Base-by-base conservation (phyloP, 2,888 invertebrate species). In the Stictocephala bisonia region DNA sequence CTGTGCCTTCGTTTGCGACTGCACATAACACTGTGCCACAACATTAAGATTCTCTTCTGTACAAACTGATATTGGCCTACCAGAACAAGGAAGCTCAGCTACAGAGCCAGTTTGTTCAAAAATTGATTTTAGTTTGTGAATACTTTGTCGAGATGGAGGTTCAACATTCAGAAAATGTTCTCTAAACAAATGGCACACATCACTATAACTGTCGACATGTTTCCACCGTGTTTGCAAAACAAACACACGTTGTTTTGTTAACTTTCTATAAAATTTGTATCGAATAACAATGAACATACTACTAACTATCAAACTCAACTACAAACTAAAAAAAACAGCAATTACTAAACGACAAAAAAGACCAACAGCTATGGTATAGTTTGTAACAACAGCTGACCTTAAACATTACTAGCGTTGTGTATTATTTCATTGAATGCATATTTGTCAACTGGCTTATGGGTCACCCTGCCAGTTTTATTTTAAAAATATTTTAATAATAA, bases 121-220 rank as follows among this genome's bases (percentile, higher is more conserved):
- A 3, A 24, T 58, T 11, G 35, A 24, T 53, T 69, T 69, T 51
- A 53, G 35, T 53, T 53, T 69, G 29, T 35, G 51, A 53, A 69
- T 53, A 69, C 69, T 53, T 69, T 69, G 69, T 69, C 20, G 69
- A 68, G 29, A 68, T 68, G 48, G 35, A 69, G 69, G 69, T 69
- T 69, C 3, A 20, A 69, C 29, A 35, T 69, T 69, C 35, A 24
- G 35, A 69, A 69, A 70, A 31, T 26, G 40, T 70, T 70, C 41
- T 40, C 9, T 18, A 66, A 66, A 66, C 40, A 40, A 41, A 66
- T 44, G 40, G 24, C 70, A 56, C 35, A 35, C 40, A 56, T 56
- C 24, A 40, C 53, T 53, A 35, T 53, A 53, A 51, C 31, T 31
- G 31, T 69, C 40, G 41, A 9, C 40, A 70, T 70, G n/a, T 56